Conservation (phyloP, 2,888 invertebrate genomes). For the Thumatha senex region DNA sequence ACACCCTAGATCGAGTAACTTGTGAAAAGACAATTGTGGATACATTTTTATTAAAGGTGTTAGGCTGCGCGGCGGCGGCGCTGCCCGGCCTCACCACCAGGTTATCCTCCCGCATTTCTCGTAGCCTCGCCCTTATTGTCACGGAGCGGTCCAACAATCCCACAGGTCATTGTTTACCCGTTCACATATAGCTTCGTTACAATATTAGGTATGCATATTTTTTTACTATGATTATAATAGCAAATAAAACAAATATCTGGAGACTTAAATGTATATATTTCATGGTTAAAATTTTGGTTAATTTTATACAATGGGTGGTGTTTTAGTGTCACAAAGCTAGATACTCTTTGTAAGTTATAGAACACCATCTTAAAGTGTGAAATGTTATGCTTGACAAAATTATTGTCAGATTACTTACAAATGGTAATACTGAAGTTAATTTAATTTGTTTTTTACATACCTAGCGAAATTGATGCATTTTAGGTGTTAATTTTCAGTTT, state of each 20-base stretch:
- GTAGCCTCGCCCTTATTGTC: constrained; percentile 69
- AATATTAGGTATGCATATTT: constrained; percentile 83
- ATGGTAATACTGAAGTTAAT: constrained; percentile 67
- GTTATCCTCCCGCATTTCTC: constrained; percentile 54
- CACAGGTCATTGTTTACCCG: constrained; percentile 70
- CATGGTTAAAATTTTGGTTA: constrained; percentile 79
- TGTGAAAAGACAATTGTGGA: constrained; percentile 82
- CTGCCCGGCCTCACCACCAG: constrained; percentile 47
- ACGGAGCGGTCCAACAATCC: constrained; percentile 60
- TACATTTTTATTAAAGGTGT: constrained; percentile 67
- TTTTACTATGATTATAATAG: constrained; percentile 79
- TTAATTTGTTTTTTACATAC: constrained; percentile 47
- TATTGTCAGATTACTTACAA: constrained; percentile 67
- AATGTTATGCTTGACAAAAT: constrained; percentile 49
- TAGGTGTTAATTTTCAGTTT: constrained; percentile 61
- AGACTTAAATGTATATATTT: constrained; percentile 81
- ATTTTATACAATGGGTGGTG: constrained; percentile 79
- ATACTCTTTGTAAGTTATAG: constrained; percentile 60
- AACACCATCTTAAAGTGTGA: constrained; percentile 56
- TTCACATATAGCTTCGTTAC: constrained; percentile 81
- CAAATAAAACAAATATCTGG: constrained; percentile 68
- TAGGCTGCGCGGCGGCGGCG: constrained; percentile 29
- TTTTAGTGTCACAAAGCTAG: constrained; percentile 73
- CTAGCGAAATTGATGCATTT: constrained; percentile 59
- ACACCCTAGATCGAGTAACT: constrained; percentile 80